A percentile compares a stretch with the other conserved stretches of the same genome.
Evolutionary conservation across 2,113 vertebrate genomes (phyloP).

Genomic region (Shinisaurus crocodilurus): DNA sequence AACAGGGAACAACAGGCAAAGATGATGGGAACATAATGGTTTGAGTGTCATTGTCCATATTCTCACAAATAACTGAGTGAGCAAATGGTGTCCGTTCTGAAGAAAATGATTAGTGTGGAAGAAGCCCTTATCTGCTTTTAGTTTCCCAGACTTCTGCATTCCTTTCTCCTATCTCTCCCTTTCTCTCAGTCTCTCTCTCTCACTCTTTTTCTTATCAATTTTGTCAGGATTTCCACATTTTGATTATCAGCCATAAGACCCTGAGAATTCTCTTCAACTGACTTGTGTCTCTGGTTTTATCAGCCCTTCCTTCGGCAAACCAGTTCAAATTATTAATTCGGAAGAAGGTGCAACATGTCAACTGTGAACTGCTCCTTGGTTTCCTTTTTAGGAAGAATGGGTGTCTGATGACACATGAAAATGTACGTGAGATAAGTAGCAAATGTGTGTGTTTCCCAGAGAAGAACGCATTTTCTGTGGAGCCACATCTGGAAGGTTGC

Average conservation of each 20-base stretch:
- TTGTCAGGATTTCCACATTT: slow-evolving; percentile 1
- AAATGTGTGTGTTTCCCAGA: neutral
- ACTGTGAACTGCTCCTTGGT: neutral
- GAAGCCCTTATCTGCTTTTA: neutral
- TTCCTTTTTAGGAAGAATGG: too few relatives aligned
- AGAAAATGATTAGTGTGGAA: neutral
- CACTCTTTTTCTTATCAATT: neutral
- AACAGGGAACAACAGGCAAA: neutral
- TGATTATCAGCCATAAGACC: neutral
- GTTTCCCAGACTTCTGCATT: neutral
- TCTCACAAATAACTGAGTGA: slow-evolving; percentile 5
- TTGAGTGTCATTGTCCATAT: neutral
- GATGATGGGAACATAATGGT: neutral
- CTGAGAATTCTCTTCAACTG: neutral
- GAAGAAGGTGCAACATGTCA: neutral
- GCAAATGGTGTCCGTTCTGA: neutral
- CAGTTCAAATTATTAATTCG: neutral
- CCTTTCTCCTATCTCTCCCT: neutral
- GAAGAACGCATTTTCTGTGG: neutral
- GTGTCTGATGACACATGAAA: neutral
- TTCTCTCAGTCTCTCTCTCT: neutral
- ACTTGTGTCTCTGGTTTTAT: neutral
- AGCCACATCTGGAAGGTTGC: neutral
- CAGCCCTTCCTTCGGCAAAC: neutral
- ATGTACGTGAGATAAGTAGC: neutral